Evolutionary conservation across 2,113 vertebrate genomes (phyloP).

Genomic region (Australoheros scitulus): DNA sequence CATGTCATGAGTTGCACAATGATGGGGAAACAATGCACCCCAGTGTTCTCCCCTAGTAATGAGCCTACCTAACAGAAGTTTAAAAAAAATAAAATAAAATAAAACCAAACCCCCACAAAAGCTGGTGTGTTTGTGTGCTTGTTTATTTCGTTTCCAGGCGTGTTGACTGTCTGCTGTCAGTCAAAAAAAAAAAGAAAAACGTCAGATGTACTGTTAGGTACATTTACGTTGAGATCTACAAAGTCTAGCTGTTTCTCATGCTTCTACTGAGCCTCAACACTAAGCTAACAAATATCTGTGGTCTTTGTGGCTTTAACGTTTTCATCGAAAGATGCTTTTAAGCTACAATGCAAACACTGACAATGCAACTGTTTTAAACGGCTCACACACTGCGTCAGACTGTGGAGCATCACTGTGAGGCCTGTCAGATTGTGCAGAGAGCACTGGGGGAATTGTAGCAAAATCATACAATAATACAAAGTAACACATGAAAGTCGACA

Average conservation of each 20-base stretch:
- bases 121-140: background rate
- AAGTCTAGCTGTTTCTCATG: background rate
- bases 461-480: background rate
- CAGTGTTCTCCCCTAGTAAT: too few relatives aligned
- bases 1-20: background rate
- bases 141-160: background rate
- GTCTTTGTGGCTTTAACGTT: background rate
- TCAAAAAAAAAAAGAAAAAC: background rate
- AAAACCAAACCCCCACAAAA: background rate
- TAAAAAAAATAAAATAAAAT: background rate
- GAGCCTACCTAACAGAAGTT: background rate
- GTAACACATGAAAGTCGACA: too few relatives aligned
- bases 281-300: background rate
- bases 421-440: background rate
- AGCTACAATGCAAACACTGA: background rate
- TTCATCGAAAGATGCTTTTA: background rate
- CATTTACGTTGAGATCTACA: background rate
- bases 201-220: background rate
- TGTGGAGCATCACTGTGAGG: background rate
- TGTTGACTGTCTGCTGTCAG: background rate
- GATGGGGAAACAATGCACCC: background rate
- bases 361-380: background rate
- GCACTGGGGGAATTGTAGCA: background rate
- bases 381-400: background rate
- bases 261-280: background rate